phyloP scores from a whole-genome alignment of 2,888 invertebrate genomes.

The Ferrisia virgata region DNA sequence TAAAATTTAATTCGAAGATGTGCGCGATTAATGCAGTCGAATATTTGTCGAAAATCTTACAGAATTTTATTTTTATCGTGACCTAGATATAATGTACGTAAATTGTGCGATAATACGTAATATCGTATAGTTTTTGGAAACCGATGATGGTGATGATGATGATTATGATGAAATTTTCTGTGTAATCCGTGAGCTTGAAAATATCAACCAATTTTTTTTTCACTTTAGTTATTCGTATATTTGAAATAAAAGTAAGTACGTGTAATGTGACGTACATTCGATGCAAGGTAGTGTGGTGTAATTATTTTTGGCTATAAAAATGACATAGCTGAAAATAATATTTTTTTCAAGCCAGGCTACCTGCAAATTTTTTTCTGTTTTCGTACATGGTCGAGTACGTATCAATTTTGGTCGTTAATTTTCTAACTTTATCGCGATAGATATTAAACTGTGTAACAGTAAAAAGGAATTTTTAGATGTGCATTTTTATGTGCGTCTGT shows the following conservation, averaged over 20 bases:
- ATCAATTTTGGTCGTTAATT: too few species aligned
- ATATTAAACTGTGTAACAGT: background rate
- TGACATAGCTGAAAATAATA: background rate
- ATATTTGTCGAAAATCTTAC: background rate
- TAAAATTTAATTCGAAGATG: background rate
- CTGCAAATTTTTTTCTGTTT: too few species aligned
- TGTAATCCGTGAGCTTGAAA: background rate
- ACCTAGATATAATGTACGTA: background rate
- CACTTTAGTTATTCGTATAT: too few species aligned
- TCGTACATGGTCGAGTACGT: too few species aligned
- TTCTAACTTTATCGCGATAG: background rate
- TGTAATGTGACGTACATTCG: background rate
- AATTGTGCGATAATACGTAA: too few species aligned
- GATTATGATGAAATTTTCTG: too few species aligned
- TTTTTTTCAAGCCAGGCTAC: too few species aligned
- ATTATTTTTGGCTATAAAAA: background rate
- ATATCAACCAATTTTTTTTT: background rate
- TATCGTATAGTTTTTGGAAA: too few species aligned
- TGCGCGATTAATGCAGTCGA: background rate
- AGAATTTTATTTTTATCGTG: constrained; percentile 25
- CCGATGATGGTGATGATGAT: background rate
- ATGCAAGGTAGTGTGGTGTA: background rate
- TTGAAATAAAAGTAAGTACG: background rate
- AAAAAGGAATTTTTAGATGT: background rate
- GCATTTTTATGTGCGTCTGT: background rate